Evolutionary conservation across 1,140 invertebrate genomes (phyloP).

Genomic region (Batillaria attramentaria): DNA sequence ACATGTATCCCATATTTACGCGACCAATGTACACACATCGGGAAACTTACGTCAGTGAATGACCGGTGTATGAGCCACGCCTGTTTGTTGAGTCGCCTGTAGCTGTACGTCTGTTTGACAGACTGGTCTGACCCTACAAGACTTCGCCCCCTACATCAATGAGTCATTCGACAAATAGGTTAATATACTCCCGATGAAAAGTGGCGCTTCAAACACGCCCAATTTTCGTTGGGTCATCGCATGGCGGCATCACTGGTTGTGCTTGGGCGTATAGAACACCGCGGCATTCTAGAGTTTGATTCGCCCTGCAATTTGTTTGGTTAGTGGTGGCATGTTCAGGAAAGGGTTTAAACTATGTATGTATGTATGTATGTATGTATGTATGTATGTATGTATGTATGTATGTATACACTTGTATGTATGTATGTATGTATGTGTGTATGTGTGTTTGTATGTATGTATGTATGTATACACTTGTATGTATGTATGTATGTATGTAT

Average conservation of each 20-base stretch:
- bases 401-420: background rate
- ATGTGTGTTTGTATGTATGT: background rate
- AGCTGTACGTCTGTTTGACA: too few species aligned
- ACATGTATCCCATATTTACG: too few species aligned
- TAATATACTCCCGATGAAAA: background rate
- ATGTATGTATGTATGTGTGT: background rate
- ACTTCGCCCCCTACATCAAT: background rate
- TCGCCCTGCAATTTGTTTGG: background rate
- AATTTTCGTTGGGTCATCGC: background rate
- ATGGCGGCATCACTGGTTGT: too few species aligned
- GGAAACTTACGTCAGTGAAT: too few species aligned
- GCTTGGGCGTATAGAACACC: too few species aligned
- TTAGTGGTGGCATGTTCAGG: background rate
- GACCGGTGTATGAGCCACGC: too few species aligned
- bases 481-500: too few species aligned
- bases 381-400: background rate
- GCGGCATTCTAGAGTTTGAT: background rate
- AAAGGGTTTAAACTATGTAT: background rate
- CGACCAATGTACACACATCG: too few species aligned
- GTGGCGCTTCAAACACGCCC: background rate
- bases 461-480: too few species aligned
- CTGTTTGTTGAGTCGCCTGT: too few species aligned
- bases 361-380: background rate
- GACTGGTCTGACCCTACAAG: background rate
- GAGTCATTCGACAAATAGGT: background rate